Evolutionary conservation across 64 coral and sea anemone species (phyloP).

Genomic region (Cladopsammia gracilis): DNA sequence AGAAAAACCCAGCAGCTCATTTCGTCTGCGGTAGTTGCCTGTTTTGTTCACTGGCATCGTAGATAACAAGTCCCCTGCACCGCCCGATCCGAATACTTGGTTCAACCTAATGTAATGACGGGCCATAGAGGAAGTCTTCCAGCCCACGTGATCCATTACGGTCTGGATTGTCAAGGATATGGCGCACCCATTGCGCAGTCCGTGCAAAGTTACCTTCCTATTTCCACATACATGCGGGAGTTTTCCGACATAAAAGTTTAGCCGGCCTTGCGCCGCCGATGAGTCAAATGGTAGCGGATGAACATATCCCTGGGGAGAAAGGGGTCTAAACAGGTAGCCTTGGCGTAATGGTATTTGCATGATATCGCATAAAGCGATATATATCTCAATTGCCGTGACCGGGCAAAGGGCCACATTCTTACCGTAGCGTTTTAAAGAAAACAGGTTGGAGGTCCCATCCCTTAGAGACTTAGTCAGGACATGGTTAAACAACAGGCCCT

Average conservation of each 20-base stretch:
- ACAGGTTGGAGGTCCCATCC: not conserved
- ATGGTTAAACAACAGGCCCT: slow-evolving; percentile 3
- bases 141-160: slow-evolving; percentile 23
- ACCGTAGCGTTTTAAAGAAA: slow-evolving; percentile 10
- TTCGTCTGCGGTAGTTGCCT: too few species aligned
- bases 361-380: not conserved
- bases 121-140: slow-evolving; percentile 15
- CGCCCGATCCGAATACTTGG: not conserved
- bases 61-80: too few species aligned
- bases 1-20: too few species aligned
- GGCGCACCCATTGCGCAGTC: slow-evolving; percentile 18
- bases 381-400: not conserved
- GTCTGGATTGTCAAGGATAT: not conserved
- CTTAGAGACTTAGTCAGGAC: not conserved
- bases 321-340: not conserved
- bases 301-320: too few species aligned
- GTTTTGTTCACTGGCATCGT: too few species aligned
- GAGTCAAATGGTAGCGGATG: too few species aligned
- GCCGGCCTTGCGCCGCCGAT: too few species aligned
- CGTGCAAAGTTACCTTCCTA: too few species aligned
- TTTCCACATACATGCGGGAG: too few species aligned
- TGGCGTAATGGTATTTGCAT: not conserved
- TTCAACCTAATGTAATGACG: slow-evolving; percentile 1
- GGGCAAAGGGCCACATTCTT: not conserved
- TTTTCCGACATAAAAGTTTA: too few species aligned